These are phyloP conservation scores for Pseudococcus longispinus DNA, from an alignment of 2,888 invertebrate species.

Conservation along the genomic window DNA sequence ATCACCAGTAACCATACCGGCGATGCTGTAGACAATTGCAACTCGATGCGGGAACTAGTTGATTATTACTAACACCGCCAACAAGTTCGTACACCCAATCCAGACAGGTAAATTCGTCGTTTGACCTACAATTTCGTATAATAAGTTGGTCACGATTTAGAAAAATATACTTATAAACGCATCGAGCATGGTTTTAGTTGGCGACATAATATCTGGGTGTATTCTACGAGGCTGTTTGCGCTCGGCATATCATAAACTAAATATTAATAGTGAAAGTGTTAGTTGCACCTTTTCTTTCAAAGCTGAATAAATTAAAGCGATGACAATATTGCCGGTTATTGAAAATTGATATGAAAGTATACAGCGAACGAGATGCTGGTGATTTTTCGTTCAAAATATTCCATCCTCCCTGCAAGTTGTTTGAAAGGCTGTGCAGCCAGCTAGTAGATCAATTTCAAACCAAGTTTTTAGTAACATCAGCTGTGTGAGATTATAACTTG, in stretches of 20 bases:
- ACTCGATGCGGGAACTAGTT: constrained; percentile 1
- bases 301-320: neutral
- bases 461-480: neutral
- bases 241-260: neutral
- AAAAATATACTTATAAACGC: neutral
- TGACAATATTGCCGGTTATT: constrained; percentile 11
- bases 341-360: constrained; percentile 19
- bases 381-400: neutral
- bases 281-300: constrained; percentile 38
- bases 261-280: constrained; percentile 34
- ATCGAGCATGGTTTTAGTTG: neutral
- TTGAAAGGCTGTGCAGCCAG: neutral
- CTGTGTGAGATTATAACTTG: neutral
- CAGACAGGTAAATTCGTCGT: constrained; percentile 24
- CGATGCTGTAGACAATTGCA: neutral
- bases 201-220: constrained; percentile 24
- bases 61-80: neutral
- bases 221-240: neutral
- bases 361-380: neutral
- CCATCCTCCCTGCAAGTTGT: neutral
- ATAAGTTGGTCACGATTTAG: constrained; percentile 42
- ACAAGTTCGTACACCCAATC: neutral
- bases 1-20: neutral
- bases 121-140: constrained; percentile 35
- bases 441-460: neutral